Conservation (phyloP, 2,113 vertebrate species). For the Gadus macrocephalus region DNA sequence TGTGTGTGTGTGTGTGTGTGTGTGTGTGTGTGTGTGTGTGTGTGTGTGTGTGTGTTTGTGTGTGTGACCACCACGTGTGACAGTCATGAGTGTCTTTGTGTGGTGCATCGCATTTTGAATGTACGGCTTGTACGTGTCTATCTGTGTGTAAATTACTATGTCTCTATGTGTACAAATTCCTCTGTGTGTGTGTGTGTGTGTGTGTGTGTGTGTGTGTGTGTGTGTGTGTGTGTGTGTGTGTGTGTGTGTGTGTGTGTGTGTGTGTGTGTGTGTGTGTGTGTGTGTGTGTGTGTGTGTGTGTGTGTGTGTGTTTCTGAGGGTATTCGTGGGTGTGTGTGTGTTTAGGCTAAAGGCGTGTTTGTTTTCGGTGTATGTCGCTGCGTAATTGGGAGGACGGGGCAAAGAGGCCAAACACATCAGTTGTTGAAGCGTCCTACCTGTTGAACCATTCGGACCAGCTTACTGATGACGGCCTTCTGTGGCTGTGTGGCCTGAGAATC, state of each 20-base stretch:
- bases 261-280: too few relatives aligned
- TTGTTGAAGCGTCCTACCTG: conserved; percentile 34
- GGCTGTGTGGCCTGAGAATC: conserved; percentile 2
- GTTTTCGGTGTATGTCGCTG: conserved; percentile 49
- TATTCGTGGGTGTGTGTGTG: conserved; percentile 15
- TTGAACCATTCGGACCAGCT: conserved; percentile 20
- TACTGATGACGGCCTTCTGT: conserved; percentile 34
- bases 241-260: conserved; percentile 25
- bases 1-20: background rate
- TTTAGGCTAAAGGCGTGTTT: conserved; percentile 45
- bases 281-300: background rate
- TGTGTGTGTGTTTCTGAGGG: too few relatives aligned
- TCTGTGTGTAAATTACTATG: background rate
- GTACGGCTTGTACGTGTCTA: background rate
- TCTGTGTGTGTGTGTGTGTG: too few relatives aligned
- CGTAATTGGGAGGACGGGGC: conserved; percentile 31
- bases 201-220: background rate
- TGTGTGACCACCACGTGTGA: background rate
- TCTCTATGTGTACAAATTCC: background rate
- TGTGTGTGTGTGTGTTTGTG: too few relatives aligned
- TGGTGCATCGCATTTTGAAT: too few relatives aligned
- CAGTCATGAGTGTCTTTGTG: too few relatives aligned
- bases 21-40: too few relatives aligned
- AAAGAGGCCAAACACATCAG: conserved; percentile 30
- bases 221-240: conserved; percentile 36